Conservation (phyloP, 2,888 invertebrate species). For the Athalia circularis region DNA sequence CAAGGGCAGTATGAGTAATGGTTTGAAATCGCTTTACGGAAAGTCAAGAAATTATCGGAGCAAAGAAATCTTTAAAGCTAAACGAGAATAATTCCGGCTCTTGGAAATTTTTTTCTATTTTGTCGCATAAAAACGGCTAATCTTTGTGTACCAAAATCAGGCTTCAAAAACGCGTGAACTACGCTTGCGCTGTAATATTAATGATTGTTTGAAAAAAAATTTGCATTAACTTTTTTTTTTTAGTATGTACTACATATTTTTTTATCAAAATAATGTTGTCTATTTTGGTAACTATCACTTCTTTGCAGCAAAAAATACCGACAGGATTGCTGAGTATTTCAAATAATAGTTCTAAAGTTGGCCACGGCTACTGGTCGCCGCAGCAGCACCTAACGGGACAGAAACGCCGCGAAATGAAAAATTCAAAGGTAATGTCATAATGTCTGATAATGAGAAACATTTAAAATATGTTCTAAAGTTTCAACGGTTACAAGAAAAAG, state of each 20-base stretch:
- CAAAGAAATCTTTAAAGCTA: not conserved
- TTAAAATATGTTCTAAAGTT: not conserved
- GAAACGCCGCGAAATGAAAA: not conserved
- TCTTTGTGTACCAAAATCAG: no score
- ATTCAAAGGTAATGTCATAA: not conserved
- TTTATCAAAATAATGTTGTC: no score
- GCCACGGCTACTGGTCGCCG: not conserved
- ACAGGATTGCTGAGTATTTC: not conserved
- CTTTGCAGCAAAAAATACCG: not conserved
- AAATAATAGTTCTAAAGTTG: not conserved
- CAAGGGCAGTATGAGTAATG: constrained; percentile 31
- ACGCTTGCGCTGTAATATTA: no score
- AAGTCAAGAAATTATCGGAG: constrained; percentile 24
- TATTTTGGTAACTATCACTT: no score
- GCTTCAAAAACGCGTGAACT: no score
- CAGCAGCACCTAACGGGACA: constrained; percentile 13
- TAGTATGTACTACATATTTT: no score
- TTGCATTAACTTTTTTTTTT: no score
- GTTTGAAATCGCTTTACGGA: not conserved
- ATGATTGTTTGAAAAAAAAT: no score
- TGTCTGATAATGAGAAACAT: not conserved
- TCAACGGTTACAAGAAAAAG: not conserved
- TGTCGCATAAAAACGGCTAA: no score
- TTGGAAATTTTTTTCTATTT: no score
- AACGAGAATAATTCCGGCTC: no score